Conservation (phyloP, 1,140 invertebrate genomes). For the Chironomus striatipennis region DNA sequence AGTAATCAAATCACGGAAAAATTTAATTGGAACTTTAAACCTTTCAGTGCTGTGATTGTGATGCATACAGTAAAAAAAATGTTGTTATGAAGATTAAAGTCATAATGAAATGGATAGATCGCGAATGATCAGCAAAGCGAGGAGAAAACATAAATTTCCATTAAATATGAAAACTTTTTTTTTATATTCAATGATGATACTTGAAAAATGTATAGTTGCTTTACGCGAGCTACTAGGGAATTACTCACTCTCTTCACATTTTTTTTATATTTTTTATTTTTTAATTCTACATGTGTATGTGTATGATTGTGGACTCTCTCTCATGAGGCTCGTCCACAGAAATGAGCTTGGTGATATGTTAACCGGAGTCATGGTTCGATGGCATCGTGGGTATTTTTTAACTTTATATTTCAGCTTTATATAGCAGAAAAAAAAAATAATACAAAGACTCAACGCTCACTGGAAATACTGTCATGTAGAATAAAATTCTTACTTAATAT, state of each 20-base stretch:
- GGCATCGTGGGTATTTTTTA: conserved; percentile 17
- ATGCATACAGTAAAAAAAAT: too few relatives aligned
- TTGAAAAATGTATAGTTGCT: neutral
- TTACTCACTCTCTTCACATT: neutral
- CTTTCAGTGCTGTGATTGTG: too few relatives aligned
- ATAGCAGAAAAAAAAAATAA: too few relatives aligned
- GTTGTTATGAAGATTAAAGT: neutral
- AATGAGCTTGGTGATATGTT: conserved; percentile 8
- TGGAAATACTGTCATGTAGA: too few relatives aligned
- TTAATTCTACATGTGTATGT: neutral
- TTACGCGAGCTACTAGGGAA: neutral
- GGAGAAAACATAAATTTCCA: neutral
- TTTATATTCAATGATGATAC: conserved; percentile 5
- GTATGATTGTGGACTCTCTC: neutral
- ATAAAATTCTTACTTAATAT: too few relatives aligned
- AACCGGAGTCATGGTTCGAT: conserved; percentile 15
- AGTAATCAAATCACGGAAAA: neutral
- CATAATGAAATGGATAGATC: neutral
- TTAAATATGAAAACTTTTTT: neutral
- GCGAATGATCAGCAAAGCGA: conserved; percentile 2
- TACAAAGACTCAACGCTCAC: too few relatives aligned
- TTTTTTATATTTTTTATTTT: neutral
- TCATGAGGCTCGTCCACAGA: neutral
- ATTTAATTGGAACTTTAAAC: neutral
- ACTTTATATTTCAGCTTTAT: too few relatives aligned